Evolutionary conservation across 2,888 invertebrate species (phyloP), one percentile per base, ranked within the genome.

Genomic region (Andrena dorsata): DNA sequence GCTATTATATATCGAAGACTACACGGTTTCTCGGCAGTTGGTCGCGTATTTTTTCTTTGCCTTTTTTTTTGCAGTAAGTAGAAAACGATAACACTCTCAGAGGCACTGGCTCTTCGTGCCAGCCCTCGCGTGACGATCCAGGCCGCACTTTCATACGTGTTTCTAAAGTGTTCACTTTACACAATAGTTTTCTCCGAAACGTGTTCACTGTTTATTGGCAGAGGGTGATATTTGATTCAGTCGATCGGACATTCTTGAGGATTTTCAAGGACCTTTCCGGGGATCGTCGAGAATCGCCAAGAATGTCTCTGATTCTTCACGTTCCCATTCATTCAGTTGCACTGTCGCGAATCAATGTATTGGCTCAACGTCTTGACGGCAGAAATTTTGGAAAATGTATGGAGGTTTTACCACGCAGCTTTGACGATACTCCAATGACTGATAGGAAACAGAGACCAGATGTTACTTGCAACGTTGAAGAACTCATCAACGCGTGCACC

Each of bases 11-110:
- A 64, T 88, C 80, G 80, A 79, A 76, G 75, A 83, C 74, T 80
- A 83, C 65, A 65, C 80, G 83, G 83, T 84, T 76, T 79, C 60
- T 85, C 85, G 86, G 87, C 87, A 88, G 87, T 88, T 88, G 88
- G 87, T 88, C 87, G 87, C 77, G 80, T 72, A 47, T 41, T 69
- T 81, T 16, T 1, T 76, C 23, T 23, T 28, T n/a, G 30, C 2
- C 13, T 60, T 26, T 13, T 8, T 41, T 20, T 20, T 41, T 26
- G 60, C 7, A 20, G 63, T 70, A 78, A 75, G 84, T 87, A 87
- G 84, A 85, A 88, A 87, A 87, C 71, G 75, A 73, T 84, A 75
- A 80, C 73, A 78, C 56, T 41, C 23, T 26, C 26, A 23, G 41
- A 30, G 20, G 75, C 49, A 49, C 20, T 61, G 56, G 56, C 56